Conservation (phyloP, 2,113 vertebrate species). For the Emydocephalus ijimae region DNA sequence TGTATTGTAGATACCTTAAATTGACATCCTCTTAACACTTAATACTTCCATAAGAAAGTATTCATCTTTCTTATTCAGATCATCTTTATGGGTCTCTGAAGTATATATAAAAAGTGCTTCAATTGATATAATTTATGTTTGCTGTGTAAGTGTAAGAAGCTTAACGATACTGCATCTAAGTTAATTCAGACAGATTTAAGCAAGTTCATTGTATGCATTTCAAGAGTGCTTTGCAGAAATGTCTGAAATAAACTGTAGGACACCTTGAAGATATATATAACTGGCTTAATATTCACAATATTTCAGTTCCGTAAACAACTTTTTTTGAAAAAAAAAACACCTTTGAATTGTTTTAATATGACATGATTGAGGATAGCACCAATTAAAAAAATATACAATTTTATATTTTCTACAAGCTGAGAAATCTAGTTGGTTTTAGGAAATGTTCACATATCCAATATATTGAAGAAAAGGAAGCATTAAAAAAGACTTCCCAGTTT, state of each 20-base stretch:
- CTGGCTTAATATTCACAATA: neutral
- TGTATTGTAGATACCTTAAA: neutral
- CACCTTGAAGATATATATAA: neutral
- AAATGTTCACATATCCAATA: neutral
- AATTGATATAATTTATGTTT: neutral
- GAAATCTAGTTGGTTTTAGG: neutral
- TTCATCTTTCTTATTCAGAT: neutral
- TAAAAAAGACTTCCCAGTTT: neutral
- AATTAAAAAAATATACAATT: neutral
- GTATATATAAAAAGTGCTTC: neutral
- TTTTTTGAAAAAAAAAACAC: neutral
- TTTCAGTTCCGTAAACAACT: neutral
- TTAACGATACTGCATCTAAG: neutral
- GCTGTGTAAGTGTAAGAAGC: conserved; percentile 9
- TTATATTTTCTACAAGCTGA: neutral
- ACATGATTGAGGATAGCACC: neutral
- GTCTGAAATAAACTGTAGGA: neutral
- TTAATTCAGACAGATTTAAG: neutral
- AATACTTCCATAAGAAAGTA: neutral
- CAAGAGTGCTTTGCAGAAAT: neutral
- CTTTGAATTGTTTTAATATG: conserved; percentile 19
- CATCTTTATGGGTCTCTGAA: neutral
- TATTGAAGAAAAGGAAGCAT: neutral
- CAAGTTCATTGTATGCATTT: neutral
- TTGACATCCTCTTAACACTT: neutral